Base-by-base conservation (phyloP, 1,140 invertebrate genomes). In the Aphaenogaster ashmeadi region DNA sequence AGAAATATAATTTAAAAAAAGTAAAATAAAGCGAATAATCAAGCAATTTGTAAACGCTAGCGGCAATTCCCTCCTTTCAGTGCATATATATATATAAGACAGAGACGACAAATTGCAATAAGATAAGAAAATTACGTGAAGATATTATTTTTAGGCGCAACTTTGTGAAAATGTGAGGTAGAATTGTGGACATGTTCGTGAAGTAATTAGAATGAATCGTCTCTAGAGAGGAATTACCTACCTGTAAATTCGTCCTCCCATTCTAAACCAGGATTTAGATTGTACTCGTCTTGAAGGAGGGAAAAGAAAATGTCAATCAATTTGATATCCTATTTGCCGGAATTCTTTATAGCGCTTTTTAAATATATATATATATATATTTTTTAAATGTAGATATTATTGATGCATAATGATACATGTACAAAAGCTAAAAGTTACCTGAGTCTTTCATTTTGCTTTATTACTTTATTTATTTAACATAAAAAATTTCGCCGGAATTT, bases 231-330 rank as follows among this genome's bases (percentile, higher is more conserved):
- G 95, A 69, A 96, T 96, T 97, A 98, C 98, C 98, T 99, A 99
- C 98, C 98, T 99, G 98, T 98, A 96, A 99, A 99, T 97, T 99
- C 99, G 98, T 99, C 99, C 97, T 99, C 99, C 99, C 99, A 99
- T 97, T 99, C 99, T 99, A 99, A 98, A 98, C 98, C 98, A 97
- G 98, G 98, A 97, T 98, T 99, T 97, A 99, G 98, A 98, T 99
- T 99, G 98, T 99, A 99, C 97, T 98, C 98, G 97, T 98, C 98
- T 99, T 98, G 97, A 97, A 97, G 96, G 95, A 95, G 96, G 97
- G 97, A 97, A 97, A 97, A 97, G 97, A 97, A 97, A 97, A 97
- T 97, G 94, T 95, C 96, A 96, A 96, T 95, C 95, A 96, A 96
- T 94, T 92, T 92, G 77, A 91, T 93, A 94, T 94, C 88, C 91